Evolutionary conservation across 2,888 invertebrate genomes (phyloP).

Genomic region (Hermaeophaga mercurialis): DNA sequence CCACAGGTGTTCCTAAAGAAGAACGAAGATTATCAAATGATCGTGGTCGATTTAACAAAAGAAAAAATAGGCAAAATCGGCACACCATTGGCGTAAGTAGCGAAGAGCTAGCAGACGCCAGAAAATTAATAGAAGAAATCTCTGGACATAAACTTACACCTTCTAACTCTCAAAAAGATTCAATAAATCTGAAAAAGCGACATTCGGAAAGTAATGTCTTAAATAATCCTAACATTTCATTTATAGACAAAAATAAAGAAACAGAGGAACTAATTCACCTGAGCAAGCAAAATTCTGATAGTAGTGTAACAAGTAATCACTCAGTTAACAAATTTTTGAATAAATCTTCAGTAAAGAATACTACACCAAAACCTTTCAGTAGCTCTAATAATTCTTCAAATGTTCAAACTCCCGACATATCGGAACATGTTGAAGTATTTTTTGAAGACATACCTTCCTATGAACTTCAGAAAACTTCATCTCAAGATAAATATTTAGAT

Average conservation of each 20-base stretch:
- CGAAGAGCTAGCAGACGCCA: slow-evolving; percentile 79
- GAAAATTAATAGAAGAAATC: slow-evolving; percentile 74
- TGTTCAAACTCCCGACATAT: slow-evolving; percentile 55
- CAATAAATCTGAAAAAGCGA: slow-evolving; percentile 55
- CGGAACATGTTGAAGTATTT: slow-evolving; percentile 48
- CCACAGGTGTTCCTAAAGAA: slow-evolving; percentile 36
- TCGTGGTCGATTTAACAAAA: slow-evolving; percentile 59
- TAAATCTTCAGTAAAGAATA: slow-evolving; percentile 51
- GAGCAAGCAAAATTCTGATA: slow-evolving; percentile 60
- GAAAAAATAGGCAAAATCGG: slow-evolving; percentile 68
- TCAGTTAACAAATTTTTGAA: slow-evolving; percentile 40
- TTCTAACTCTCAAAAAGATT: slow-evolving; percentile 38
- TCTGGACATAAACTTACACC: slow-evolving; percentile 54
- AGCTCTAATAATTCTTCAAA: slow-evolving; percentile 50
- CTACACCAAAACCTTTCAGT: slow-evolving; percentile 56
- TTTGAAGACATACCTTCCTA: slow-evolving; percentile 47
- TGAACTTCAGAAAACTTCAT: slow-evolving; percentile 29
- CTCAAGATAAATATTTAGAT: slow-evolving; percentile 1
- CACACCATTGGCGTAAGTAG: slow-evolving; percentile 85
- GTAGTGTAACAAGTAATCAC: slow-evolving; percentile 51
- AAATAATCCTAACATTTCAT: slow-evolving; percentile 18
- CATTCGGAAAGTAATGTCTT: slow-evolving; percentile 58
- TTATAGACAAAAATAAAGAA: slow-evolving; percentile 14
- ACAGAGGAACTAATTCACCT: slow-evolving; percentile 20
- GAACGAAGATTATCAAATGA: slow-evolving; percentile 59